A percentile compares a stretch with the other conserved stretches of the same genome.
Evolutionary conservation across 2,888 invertebrate species (phyloP).

Genomic region (Magallana nippona): DNA sequence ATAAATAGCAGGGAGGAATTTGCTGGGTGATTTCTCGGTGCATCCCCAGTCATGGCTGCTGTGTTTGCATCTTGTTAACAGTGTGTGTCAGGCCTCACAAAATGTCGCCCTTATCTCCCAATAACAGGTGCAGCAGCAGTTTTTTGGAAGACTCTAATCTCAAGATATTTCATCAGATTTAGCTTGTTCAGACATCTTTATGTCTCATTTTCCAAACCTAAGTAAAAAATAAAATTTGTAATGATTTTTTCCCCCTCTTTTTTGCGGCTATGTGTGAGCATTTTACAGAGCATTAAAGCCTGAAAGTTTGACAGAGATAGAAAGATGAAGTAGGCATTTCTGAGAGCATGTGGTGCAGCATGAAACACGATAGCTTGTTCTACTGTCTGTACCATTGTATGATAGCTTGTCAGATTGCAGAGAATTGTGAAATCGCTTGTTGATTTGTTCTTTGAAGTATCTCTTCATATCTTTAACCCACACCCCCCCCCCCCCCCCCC

Average conservation of each 20-base stretch:
- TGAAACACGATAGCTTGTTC: too few relatives aligned
- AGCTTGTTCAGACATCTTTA: conserved; percentile 24
- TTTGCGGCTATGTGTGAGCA: not conserved
- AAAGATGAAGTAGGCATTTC: not conserved
- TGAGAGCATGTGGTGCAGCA: not conserved
- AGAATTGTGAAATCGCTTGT: too few relatives aligned
- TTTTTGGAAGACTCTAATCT: conserved; percentile 17
- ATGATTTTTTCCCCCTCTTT: not conserved
- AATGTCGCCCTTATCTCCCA: not conserved
- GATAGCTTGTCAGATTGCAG: too few relatives aligned
- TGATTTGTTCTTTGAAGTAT: too few relatives aligned
- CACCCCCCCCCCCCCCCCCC: too few relatives aligned
- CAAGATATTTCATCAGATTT: conserved; percentile 7
- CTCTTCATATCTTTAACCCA: too few relatives aligned
- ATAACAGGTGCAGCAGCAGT: conserved; percentile 1
- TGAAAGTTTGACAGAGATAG: conserved; percentile 22
- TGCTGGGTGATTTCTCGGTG: conserved; percentile 24
- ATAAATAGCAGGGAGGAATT: conserved; percentile 19
- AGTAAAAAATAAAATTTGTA: not conserved
- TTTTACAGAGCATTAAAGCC: conserved; percentile 14
- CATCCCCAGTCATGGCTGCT: not conserved
- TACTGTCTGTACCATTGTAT: too few relatives aligned
- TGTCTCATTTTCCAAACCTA: conserved; percentile 14
- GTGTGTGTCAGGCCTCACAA: conserved; percentile 18
- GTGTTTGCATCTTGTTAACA: conserved; percentile 23